Base-by-base conservation (phyloP, 2,888 invertebrate genomes). In the Philereme vetulata region DNA sequence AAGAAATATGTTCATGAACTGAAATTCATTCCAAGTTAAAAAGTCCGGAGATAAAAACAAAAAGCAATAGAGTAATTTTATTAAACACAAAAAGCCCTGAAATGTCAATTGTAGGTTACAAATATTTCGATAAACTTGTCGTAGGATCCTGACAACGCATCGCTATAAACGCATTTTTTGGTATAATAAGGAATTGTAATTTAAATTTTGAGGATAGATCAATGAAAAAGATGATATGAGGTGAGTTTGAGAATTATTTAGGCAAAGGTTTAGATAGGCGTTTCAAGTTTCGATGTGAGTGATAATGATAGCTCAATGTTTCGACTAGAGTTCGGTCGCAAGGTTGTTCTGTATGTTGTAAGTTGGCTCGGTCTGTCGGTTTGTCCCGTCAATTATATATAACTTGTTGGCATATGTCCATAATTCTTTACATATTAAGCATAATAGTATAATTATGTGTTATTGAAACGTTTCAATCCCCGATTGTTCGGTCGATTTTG, bases 381-480 rank as follows among this genome's bases (percentile, higher is more conserved):
- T 79, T 84, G 82, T 77, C 80, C 86, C 84, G 91, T 91, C 91
- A 90, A 91, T 90, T 91, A 90, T 55, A 77, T 67, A 76, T 78
- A 80, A 60, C 60, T 63, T 64, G 81, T 85, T 84, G 78, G 85
- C 21, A 21, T 81, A 84, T 84, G 89, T 88, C 89, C 88, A 88
- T 85, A 82, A 86, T 84, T 83, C 84, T 82, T 83, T 38, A 8
- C 38, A 38, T 38, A 38, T 85, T 82, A 21, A 21, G 21, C 21
- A 80, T 82, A 74, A 75, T 75, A 77, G 81, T 84, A 78, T 48
- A 46, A 47, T 35, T 46, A 43, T 48, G 57, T 34, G 42, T 52
- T 85, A 85, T 82, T 88, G 85, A 82, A 81, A 82, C 76, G 80
- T 74, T 72, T 67, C 68, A 71, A 70, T 68, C 66, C 70, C 65